Evolutionary conservation across 2,797 vertebrate genomes (phyloP), one percentile per base, ranked within the genome.

Genomic region (Enoplosus armatus): DNA sequence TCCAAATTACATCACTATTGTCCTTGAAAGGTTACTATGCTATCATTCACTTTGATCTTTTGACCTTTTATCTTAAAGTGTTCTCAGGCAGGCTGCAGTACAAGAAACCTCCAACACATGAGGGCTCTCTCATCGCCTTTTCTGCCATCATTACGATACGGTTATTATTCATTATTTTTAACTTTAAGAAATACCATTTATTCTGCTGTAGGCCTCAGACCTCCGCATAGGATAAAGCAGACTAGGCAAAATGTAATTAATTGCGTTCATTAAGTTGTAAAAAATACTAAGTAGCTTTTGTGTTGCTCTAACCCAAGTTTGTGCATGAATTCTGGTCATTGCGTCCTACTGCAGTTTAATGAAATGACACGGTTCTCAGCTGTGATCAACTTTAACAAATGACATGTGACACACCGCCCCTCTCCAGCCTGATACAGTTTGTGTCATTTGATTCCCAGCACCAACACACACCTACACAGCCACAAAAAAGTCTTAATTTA

Each of bases 401-500:
- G 6, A 60, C 29, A 51, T 37, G 51, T 80, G 58, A 70, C 66
- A 15, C 20, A 6, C 14, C 47, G 15, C 6, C 1, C 15, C 31
- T 8, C n/a, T 18, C 15, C 20, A 6, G 35, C 56, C 15, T 0
- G 1, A 24, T n/a, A 11, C 22, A 50, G 63, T 80, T 87, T 78
- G 60, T 82, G 80, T 77, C 77, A 35, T 51, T 51, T 35, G 60
- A 77, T 79, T 77, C 35, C 39, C 56, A 53, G 62, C 67, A 58
- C 1, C 47, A 68, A 77, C 70, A 39, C 74, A 75, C 82, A 67
- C 66, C 50, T 6, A 70, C 79, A 75, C 86, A 88, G 79, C 79
- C 83, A 81, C 74, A 50, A 67, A 43, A 59, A 78, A 63, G n/a
- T 45, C 54, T 22, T 72, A 77, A 76, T 59, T 37, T 78, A 74